A percentile compares a stretch with the other conserved stretches of the same genome.
Evolutionary conservation across 2,113 vertebrate species (phyloP).

Genomic region (Hippolais icterina): DNA sequence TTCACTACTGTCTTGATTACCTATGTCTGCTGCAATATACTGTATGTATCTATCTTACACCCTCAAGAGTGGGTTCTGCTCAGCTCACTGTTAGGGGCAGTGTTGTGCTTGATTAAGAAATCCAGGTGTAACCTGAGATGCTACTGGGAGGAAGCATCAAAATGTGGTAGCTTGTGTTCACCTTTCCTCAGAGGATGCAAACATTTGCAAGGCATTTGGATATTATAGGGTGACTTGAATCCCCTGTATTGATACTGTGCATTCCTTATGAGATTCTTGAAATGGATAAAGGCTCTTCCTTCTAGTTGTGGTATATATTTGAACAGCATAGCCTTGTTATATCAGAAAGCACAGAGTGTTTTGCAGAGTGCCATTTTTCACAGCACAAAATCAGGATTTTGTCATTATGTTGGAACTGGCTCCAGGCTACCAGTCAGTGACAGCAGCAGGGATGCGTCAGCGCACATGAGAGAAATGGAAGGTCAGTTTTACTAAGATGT

Average conservation of each 20-base stretch:
- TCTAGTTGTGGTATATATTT: neutral
- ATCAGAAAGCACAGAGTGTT: neutral
- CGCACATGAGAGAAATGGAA: neutral
- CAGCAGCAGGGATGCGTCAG: neutral
- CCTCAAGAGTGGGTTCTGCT: neutral
- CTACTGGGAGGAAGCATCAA: neutral
- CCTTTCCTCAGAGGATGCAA: neutral
- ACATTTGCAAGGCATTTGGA: neutral
- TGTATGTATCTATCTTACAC: neutral
- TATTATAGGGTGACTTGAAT: neutral
- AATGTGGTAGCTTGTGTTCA: neutral
- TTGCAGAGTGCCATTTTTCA: neutral
- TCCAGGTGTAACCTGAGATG: neutral
- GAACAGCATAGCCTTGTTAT: neutral
- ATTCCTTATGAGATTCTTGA: constrained; percentile 1
- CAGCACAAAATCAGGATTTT: neutral
- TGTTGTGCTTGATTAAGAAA: neutral
- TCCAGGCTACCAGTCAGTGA: constrained; percentile 36
- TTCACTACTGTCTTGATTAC: neutral
- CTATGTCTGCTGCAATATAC: neutral
- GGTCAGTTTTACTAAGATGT: constrained; percentile 43
- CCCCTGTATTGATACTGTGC: neutral
- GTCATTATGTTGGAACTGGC: neutral
- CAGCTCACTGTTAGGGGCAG: neutral
- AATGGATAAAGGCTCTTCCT: neutral